These are phyloP conservation scores for Drosophila affinis DNA, from an alignment of 2,888 invertebrate species.

Conservation along the genomic window DNA sequence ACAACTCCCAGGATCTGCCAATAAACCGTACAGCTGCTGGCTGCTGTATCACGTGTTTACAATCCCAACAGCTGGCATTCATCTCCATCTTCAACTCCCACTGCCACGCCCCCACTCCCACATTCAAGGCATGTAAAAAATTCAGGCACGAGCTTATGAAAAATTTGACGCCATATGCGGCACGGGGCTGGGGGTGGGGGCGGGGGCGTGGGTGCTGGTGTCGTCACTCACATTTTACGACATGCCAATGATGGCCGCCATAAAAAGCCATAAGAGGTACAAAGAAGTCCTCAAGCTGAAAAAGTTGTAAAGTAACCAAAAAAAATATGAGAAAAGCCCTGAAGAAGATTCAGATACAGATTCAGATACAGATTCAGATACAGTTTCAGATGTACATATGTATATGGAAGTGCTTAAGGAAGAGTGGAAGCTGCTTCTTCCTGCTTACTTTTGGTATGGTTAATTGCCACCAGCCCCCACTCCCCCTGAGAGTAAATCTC, in stretches of 20 bases:
- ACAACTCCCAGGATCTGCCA: not conserved
- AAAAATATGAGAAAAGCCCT: not conserved
- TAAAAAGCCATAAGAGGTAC: slow-evolving; percentile 55
- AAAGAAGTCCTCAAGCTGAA: slow-evolving; percentile 47
- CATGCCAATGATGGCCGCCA: slow-evolving; percentile 74
- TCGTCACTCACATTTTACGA: slow-evolving; percentile 74
- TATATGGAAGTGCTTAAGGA: not conserved
- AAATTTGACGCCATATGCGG: slow-evolving; percentile 70
- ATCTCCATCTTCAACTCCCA: not conserved
- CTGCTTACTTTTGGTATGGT: not conserved
- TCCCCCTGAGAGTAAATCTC: slow-evolving; percentile 13
- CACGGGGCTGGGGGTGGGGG: slow-evolving; percentile 60
- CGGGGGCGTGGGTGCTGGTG: slow-evolving; percentile 38
- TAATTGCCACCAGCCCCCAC: slow-evolving; percentile 29
- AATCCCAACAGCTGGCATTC: slow-evolving; percentile 58
- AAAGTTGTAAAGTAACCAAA: slow-evolving; percentile 50
- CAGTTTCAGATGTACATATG: not conserved
- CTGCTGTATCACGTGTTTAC: slow-evolving; percentile 58
- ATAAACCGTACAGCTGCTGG: slow-evolving; percentile 13
- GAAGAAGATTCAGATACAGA: not conserved
- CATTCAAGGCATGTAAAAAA: slow-evolving; percentile 45
- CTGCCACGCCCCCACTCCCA: no score
- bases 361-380: slow-evolving; percentile 9
- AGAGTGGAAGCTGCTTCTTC: no score
- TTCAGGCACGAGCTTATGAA: slow-evolving; percentile 52